Base-by-base conservation (phyloP, 2,797 vertebrate genomes). In the Pagetopsis macropterus region DNA sequence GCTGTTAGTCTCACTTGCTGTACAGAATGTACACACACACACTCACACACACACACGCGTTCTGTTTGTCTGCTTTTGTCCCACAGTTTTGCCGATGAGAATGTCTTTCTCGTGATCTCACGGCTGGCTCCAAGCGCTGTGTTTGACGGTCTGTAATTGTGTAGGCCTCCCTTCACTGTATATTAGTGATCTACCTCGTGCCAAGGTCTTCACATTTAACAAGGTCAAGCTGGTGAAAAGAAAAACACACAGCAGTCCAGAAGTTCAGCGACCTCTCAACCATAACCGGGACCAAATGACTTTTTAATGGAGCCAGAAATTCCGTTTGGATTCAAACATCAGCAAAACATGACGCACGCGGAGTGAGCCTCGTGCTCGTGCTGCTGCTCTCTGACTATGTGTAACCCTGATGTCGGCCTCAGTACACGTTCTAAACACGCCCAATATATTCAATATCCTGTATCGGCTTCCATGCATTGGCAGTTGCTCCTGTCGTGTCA, bases 101-200 rank as follows among this genome's bases (percentile, higher is more conserved):
- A 86, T 84, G 66, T 80, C 68, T 83, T 80, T 78, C 77, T 79
- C 65, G 51, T 91, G 84, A 87, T 64, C 56, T 88, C 83, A 87
- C 68, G 9, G 33, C 63, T 83, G 81, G 69, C 75, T 77, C 62
- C 50, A 56, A 74, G 65, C 65, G 50, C 59, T 66, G 70, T 31
- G 1, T 83, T 79, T 72, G 37, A 79, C 61, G 37, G 55, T 33
- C 33, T 33, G 33, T 33, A 33, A 33, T 33, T 69, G 71, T 70
- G 50, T n/a, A 13, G 8, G 15, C 49, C 56, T 37, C 33, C 33
- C 33, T 59, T 57, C 10, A 9, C 63, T 56, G 48, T 54, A 59
- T 59, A 45, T 68, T 40, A 48, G 60, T 14, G 17, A 62, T 23
- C 43, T 15, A 16, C 10, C 8, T 55, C 3, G 1, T 41, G 44